Evolutionary conservation across 92 coral and sea anemone genomes (phyloP).

Genomic region (Heliopora coerulea): DNA sequence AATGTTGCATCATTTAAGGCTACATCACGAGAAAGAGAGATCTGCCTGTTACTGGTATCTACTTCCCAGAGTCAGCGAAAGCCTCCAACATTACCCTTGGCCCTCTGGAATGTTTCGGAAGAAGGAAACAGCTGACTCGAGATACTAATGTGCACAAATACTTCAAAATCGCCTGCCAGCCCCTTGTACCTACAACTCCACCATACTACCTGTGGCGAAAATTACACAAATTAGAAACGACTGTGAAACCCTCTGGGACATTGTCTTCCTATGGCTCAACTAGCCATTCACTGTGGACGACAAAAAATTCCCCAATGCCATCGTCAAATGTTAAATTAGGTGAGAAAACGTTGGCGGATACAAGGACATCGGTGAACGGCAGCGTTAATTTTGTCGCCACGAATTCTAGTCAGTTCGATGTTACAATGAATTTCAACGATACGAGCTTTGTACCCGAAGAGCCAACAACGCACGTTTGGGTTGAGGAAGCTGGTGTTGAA

Average conservation of each 20-base stretch:
- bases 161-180: constrained; percentile 31
- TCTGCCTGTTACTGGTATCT: constrained; percentile 78
- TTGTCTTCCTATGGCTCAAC: constrained; percentile 65
- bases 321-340: constrained; percentile 45
- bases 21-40: constrained; percentile 70
- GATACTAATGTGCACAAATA: constrained; percentile 15
- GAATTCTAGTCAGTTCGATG: not conserved
- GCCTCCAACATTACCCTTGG: constrained; percentile 86
- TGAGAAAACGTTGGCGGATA: constrained; percentile 71
- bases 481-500: not conserved
- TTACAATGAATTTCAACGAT: not conserved
- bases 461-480: not conserved
- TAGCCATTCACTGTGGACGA: constrained; percentile 69
- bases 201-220: constrained; percentile 32
- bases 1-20: too few species aligned
- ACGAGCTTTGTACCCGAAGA: not conserved
- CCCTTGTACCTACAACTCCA: constrained; percentile 31
- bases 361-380: too few species aligned
- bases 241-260: not conserved
- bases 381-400: not conserved
- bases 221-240: too few species aligned
- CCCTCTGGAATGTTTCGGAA: constrained; percentile 87
- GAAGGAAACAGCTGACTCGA: constrained; percentile 6
- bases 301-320: constrained; percentile 37
- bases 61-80: constrained; percentile 62